Evolutionary conservation across 1,140 invertebrate genomes (phyloP).

Genomic region (Halyomorpha halys): DNA sequence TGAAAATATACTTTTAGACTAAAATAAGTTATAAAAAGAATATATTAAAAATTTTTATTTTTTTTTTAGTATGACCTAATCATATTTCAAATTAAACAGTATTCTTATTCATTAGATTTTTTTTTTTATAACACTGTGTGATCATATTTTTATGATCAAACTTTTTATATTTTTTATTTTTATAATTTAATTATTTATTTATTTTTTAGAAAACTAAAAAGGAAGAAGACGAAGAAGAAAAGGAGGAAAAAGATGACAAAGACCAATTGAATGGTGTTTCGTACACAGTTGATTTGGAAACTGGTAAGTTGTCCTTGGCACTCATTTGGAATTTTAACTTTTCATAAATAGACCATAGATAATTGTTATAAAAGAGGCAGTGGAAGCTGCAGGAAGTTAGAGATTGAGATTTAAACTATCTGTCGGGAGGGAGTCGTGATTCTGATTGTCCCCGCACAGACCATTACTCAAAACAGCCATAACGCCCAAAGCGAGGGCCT

Average conservation of each 20-base stretch:
- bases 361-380: background rate
- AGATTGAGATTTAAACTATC: conserved; percentile 24
- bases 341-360: too few species aligned
- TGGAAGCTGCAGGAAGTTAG: background rate
- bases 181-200: conserved; percentile 15
- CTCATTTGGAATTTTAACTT: too few species aligned
- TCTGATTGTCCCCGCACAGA: conserved; percentile 1
- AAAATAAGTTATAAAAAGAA: too few species aligned
- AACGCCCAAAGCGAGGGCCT: conserved; percentile 19
- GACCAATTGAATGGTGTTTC: conserved; percentile 64
- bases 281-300: conserved; percentile 78
- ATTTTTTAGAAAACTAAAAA: conserved; percentile 22
- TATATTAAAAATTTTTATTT: too few species aligned
- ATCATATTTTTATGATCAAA: too few species aligned
- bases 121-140: too few species aligned
- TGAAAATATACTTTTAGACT: too few species aligned
- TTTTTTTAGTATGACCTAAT: too few species aligned
- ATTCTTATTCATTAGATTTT: too few species aligned
- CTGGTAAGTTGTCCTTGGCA: conserved; percentile 50
- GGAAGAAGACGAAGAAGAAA: too few species aligned
- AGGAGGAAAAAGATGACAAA: conserved; percentile 32
- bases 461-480: conserved; percentile 28
- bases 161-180: background rate
- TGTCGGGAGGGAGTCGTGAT: background rate
- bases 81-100: too few species aligned